phyloP scores from a whole-genome alignment of 2,797 vertebrate species.

The Scomberomorus guttatus region DNA sequence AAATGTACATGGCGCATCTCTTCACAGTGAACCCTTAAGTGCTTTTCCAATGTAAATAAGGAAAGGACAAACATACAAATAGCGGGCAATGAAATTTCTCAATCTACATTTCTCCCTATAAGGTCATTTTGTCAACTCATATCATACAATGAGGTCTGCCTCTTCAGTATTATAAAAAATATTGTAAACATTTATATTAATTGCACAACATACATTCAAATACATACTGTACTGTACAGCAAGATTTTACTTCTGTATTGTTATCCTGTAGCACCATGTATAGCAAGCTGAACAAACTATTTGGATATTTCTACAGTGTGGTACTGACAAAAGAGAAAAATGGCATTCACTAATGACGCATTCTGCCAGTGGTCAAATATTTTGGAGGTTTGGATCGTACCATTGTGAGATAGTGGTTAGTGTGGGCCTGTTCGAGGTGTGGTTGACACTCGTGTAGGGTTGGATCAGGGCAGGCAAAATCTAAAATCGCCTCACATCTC shows the following conservation, averaged over 20 bases:
- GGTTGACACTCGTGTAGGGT: constrained; percentile 24
- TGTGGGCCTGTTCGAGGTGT: constrained; percentile 44
- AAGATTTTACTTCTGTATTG: constrained; percentile 75
- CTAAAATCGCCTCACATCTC: constrained; percentile 40
- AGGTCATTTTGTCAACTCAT: constrained; percentile 67
- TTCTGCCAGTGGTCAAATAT: constrained; percentile 55
- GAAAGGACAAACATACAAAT: constrained; percentile 68
- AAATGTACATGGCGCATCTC: constrained; percentile 61
- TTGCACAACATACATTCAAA: constrained; percentile 89
- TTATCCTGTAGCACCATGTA: constrained; percentile 86
- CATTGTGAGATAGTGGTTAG: constrained; percentile 49
- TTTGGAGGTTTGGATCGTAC: constrained; percentile 40
- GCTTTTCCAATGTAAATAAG: constrained; percentile 78
- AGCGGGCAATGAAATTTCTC: constrained; percentile 60
- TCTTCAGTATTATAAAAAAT: constrained; percentile 86
- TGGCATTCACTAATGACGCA: constrained; percentile 59
- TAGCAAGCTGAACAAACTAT: constrained; percentile 79
- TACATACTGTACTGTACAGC: constrained; percentile 87
- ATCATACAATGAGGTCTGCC: constrained; percentile 77
- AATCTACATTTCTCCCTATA: constrained; percentile 70
- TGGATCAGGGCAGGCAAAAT: constrained; percentile 50
- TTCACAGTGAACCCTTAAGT: constrained; percentile 85
- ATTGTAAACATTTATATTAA: constrained; percentile 88
- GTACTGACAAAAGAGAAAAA: constrained; percentile 70
- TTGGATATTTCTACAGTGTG: constrained; percentile 72